These are phyloP conservation scores for Acronicta alni DNA, from an alignment of 2,888 invertebrate genomes.

Conservation along the genomic window DNA sequence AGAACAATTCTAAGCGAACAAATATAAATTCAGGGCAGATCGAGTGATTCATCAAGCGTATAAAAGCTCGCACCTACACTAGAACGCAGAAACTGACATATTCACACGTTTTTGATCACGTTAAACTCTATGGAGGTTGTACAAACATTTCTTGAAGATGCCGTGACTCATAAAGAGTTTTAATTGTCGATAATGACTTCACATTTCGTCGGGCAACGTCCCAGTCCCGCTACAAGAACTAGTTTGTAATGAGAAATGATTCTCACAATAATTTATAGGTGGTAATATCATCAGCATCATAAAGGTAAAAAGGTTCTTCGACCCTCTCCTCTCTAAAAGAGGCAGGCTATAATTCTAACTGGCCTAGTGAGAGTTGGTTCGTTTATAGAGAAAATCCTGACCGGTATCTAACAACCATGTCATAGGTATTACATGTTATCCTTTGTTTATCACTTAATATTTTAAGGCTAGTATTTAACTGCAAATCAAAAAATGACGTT, in stretches of 20 bases:
- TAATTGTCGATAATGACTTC: constrained; percentile 44
- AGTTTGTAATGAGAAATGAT: constrained; percentile 20
- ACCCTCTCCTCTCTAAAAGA: no score
- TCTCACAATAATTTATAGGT: neutral
- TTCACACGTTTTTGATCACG: constrained; percentile 62
- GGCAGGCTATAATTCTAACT: no score
- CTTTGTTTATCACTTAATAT: no score
- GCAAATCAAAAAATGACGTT: no score
- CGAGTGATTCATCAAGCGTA: constrained; percentile 65
- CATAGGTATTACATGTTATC: no score
- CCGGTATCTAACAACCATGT: no score
- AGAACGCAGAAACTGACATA: constrained; percentile 33
- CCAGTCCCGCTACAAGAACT: constrained; percentile 23
- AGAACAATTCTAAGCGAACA: constrained; percentile 56
- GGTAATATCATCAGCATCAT: no score
- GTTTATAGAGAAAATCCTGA: no score
- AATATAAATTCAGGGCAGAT: constrained; percentile 62
- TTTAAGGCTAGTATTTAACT: no score
- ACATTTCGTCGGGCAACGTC: constrained; percentile 36
- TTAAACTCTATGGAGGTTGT: constrained; percentile 70
- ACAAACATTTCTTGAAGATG: constrained; percentile 62
- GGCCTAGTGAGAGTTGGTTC: no score
- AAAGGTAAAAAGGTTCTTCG: no score
- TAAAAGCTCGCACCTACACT: constrained; percentile 62
- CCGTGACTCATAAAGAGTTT: constrained; percentile 59